Base-by-base conservation (phyloP, 2,888 invertebrate genomes). In the Cacoxenus indagator region DNA sequence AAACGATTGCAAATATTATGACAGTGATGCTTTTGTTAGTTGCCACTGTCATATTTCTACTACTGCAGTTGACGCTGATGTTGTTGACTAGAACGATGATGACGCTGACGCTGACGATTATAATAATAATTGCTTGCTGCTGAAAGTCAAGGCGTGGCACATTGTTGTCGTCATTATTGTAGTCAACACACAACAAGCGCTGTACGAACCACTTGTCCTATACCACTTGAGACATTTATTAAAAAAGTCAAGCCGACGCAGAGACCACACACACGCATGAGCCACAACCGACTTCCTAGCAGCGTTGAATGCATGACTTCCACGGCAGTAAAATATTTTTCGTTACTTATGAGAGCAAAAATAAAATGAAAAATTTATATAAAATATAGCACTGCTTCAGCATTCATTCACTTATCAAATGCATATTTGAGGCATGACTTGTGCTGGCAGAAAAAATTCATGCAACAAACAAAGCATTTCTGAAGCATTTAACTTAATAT, bases 121-220 rank as follows among this genome's bases (percentile, higher is more conserved):
- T 62, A n/a, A 62, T 43, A 24, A 62, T 62, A 62, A 62, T 62
- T 62, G n/a, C 24, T 9, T 29, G 17, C 27, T 29, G 19, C 61
- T 62, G 24, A 45, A 62, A 62, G 61, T 62, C 61, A 62, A 62
- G 43, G 61, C 61, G 45, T 62, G 61, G 24, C 26, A 31, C n/a
- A 26, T 55, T 24, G 26, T 55, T n/a, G 27, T 26, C 55, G 17
- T 29, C 27, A 70, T 69, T 73, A 68, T 67, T 74, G 37, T 70
- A 55, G 68, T 70, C 19, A 19, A 19, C 51, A 51, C 55, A 31
- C 45, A 54, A 67, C 67, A 46, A 31, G 27, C 43, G 61, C 37
- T 37, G 17, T 37, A 37, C 29, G 11, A 59, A 61, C 43, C 45
- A 31, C 59, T 62, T 62, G 45, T 43, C 43, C 61, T 24, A 22